A percentile compares a stretch with the other conserved stretches of the same genome.
Conservation (phyloP, 2,113 vertebrate species). For the Elephas maximus region DNA sequence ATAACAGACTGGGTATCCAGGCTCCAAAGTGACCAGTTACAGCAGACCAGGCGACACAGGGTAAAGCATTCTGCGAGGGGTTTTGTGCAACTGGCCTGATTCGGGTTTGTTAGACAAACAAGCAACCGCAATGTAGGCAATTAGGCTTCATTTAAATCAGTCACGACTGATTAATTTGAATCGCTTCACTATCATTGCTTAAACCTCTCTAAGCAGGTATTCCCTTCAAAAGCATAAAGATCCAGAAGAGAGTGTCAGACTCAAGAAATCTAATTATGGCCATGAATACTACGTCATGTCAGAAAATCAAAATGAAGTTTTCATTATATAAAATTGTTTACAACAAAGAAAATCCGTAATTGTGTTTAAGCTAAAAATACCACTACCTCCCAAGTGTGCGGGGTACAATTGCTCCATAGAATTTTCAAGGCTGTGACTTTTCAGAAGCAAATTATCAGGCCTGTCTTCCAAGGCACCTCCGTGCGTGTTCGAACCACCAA, state of each 20-base stretch:
- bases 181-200: slow-evolving; percentile 34
- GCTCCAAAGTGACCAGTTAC: slow-evolving; percentile 70
- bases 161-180: slow-evolving; percentile 70
- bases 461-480: no score
- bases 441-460: no score
- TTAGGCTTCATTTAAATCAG: slow-evolving; percentile 75
- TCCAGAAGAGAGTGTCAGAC: slow-evolving; percentile 51
- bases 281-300: neutral
- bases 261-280: slow-evolving; percentile 67
- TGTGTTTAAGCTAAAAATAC: neutral
- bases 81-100: slow-evolving; percentile 53
- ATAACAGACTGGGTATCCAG: slow-evolving; percentile 27
- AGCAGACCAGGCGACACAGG: slow-evolving; percentile 54
- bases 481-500: no score
- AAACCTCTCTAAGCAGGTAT: slow-evolving; percentile 54
- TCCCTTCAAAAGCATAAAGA: slow-evolving; percentile 60
- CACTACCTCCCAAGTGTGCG: neutral
- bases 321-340: neutral
- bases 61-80: slow-evolving; percentile 22
- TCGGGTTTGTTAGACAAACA: slow-evolving; percentile 73
- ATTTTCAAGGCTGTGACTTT: no score
- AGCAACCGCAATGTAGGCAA: slow-evolving; percentile 57
- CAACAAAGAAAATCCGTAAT: neutral
- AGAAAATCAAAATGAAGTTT: neutral
- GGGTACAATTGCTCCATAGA: no score